phyloP scores from a whole-genome alignment of 2,113 vertebrate genomes.

The Lepus americanus region DNA sequence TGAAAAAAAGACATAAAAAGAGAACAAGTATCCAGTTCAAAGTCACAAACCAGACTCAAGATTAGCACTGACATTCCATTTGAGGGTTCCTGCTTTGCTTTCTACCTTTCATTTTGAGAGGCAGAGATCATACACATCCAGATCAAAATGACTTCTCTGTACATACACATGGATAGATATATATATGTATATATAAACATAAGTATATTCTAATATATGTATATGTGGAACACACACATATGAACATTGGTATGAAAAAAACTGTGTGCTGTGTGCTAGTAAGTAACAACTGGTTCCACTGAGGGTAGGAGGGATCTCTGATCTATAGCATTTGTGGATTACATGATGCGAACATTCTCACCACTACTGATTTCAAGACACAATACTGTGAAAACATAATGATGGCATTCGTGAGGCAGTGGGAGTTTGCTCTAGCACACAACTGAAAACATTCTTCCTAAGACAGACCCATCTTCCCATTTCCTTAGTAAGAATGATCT shows the following conservation, averaged over 20 bases:
- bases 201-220: no score
- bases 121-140: background rate
- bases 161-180: background rate
- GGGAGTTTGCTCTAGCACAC: background rate
- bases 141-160: background rate
- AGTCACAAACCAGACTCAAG: background rate
- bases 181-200: background rate
- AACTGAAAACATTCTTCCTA: background rate
- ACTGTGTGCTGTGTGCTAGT: background rate
- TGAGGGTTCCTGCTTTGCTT: background rate
- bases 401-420: background rate
- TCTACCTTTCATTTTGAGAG: background rate
- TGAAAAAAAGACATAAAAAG: background rate
- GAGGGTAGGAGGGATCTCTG: background rate
- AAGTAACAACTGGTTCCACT: background rate
- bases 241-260: background rate
- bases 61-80: accelerated
- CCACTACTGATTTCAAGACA: background rate
- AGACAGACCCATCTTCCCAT: background rate
- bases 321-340: background rate
- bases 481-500: background rate
- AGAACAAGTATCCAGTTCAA: background rate
- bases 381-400: background rate
- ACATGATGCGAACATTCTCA: background rate
- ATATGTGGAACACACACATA: background rate